Percentiles rank a stretch among this genome's conserved stretches.
Conservation (phyloP, 1,140 invertebrate species). For the Drosophila arawakana region DNA sequence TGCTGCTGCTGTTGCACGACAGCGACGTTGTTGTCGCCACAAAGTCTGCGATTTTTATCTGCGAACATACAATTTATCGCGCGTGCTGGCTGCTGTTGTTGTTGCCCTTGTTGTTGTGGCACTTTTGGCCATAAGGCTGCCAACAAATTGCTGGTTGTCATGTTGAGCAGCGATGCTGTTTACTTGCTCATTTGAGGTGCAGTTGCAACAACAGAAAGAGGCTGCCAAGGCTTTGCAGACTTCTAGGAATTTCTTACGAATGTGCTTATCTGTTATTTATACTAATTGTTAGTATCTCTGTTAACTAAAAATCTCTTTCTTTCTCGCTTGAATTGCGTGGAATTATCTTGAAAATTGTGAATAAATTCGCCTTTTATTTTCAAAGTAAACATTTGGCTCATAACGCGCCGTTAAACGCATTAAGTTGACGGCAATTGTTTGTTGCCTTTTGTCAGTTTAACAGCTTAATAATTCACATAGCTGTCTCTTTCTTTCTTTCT, state of each 20-base stretch:
- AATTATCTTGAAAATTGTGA: too few species aligned
- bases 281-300: too few species aligned
- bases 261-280: too few species aligned
- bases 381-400: constrained; percentile 18
- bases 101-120: constrained; percentile 23
- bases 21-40: constrained; percentile 41
- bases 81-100: constrained; percentile 10
- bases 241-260: background rate
- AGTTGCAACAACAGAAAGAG: constrained; percentile 10
- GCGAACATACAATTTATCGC: constrained; percentile 48
- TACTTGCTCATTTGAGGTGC: constrained; percentile 28
- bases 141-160: constrained; percentile 65
- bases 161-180: constrained; percentile 16
- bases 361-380: background rate
- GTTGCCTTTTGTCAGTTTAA: constrained; percentile 60
- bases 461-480: constrained; percentile 73
- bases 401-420: constrained; percentile 50
- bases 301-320: background rate
- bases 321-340: background rate
- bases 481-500: constrained; percentile 21
- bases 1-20: constrained; percentile 36
- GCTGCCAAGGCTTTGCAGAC: background rate
- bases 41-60: constrained; percentile 77
- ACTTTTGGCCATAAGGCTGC: constrained; percentile 25
- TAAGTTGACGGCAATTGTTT: constrained; percentile 66